Base-by-base conservation (phyloP, 1,140 invertebrate species). In the Cydia splendana region DNA sequence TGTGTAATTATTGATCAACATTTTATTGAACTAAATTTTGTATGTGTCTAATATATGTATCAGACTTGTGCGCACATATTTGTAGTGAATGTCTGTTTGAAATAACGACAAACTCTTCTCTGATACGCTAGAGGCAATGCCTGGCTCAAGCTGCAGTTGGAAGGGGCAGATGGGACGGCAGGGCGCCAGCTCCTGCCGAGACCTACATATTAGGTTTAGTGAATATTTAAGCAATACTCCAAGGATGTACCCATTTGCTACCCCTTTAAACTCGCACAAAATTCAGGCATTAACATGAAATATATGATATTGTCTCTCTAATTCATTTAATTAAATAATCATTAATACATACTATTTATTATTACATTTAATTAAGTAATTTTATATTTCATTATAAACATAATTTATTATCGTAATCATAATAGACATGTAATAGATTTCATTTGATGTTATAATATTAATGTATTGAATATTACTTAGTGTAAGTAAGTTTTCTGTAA, bases 231-330 rank as follows among this genome's bases (percentile, higher is more conserved):
- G 45, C 38, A 45, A 57, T 62, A 65, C 53, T 62, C 38, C 53
- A 65, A 76, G 53, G 24, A 13, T 75, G 28, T 65, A n/a, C 67
- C 67, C 67, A 76, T 65, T 45, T 76, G 74, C 51, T 57, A 81
- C 80, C 38, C 38, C 81, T 82, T 79, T 82, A 74, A 82, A 84
- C 82, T 80, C 82, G 81, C 81, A 84, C 51, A 75, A 75, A 48
- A 75, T 30, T 28, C 51, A 75, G 74, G 51, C 51, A 71, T 71
- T 12, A 42, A 71, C 67, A 18, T 71, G 84, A 80, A 78, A 76
- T 82, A 76, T 82, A 88, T 89, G 89, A 92, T 91, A 90, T 93
- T 91, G 91, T 92, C 92, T 93, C 91, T 93, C 91, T 93, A 89
- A 90, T 93, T 93, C 83, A 87, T 93, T 91, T 91, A 81, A 87